Base-by-base conservation (phyloP, 53 echinoderm and acorn worm genomes). In the Holothuria leucospilota region DNA sequence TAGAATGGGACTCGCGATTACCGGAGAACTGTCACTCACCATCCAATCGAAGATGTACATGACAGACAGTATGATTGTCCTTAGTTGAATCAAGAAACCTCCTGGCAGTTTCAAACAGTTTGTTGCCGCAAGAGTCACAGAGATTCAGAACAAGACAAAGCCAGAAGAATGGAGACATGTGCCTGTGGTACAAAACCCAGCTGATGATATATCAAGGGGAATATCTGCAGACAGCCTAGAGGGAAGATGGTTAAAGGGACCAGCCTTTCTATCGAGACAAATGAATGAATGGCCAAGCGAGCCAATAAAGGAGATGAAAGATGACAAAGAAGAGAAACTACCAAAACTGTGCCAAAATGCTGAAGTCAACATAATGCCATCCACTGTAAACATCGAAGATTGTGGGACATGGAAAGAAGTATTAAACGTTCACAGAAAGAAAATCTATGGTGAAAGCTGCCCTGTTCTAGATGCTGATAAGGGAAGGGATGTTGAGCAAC, bases 201-300 rank as follows among this genome's bases (percentile, higher is more conserved):
- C 69, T 69, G 85, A 85, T 85, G 85, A 85, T 39, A 29, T 85
- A 14, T 85, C 85, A 18, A 68, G 85, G 69, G 85, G 85, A 42
- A 68, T 85, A 53, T 56, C 69, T 38, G 70, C 53, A 7, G 70
- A 85, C 13, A 69, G 69, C 34, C 70, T 67, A 16, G 9, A 42
- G 42, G 51, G 42, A 25, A 85, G 85, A 69, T 85, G 69, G 70
- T 20, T 5, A 28, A 18, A 69, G 0, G 58, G 85, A 27, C 85
- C 69, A 40, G 69, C 15, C 7, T 85, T 85, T 69, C 39, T 85
- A 29, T 27, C 16, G n/a, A 25, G 18, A 56, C 20, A 67, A 20
- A 69, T 71, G 21, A 62, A 14, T 13, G 58, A 91, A 14, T 87
- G 91, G 91, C 91, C 91, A 38, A 70, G 53, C 20, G 63, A 82